Evolutionary conservation across 2,888 invertebrate genomes (phyloP).

Genomic region (Saturnia japonica): DNA sequence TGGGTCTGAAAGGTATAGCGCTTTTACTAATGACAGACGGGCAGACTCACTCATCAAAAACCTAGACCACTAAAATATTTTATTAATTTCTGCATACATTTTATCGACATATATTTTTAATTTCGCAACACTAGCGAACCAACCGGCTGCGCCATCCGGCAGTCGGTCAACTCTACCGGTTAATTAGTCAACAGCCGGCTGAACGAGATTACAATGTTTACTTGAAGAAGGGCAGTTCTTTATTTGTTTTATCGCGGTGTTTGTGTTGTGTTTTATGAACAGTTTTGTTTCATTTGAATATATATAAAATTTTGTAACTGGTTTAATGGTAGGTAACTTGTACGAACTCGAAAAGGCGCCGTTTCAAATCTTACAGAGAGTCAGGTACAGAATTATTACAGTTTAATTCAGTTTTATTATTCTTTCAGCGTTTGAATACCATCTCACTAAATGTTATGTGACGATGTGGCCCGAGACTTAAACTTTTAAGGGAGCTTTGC

Average conservation of each 20-base stretch:
- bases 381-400: too few species aligned
- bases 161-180: constrained; percentile 48
- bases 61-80: too few species aligned
- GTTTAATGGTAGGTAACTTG: background rate
- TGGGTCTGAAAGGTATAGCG: too few species aligned
- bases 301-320: background rate
- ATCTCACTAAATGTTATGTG: too few species aligned
- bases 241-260: constrained; percentile 7
- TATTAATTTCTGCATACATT: background rate
- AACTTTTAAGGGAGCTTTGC: too few species aligned
- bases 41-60: too few species aligned
- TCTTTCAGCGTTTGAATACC: too few species aligned
- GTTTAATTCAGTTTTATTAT: too few species aligned
- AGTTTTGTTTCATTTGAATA: background rate
- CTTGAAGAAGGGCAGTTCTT: constrained; percentile 35
- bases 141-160: constrained; percentile 30
- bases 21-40: too few species aligned
- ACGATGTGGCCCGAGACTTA: too few species aligned
- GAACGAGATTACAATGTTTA: constrained; percentile 37
- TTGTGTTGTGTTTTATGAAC: background rate
- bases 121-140: constrained; percentile 42
- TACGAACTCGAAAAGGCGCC: background rate
- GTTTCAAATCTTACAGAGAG: background rate
- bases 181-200: constrained; percentile 49
- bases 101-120: constrained; percentile 24